Conservation (phyloP, 2,888 invertebrate genomes). For the Drosophila macrospina region DNA sequence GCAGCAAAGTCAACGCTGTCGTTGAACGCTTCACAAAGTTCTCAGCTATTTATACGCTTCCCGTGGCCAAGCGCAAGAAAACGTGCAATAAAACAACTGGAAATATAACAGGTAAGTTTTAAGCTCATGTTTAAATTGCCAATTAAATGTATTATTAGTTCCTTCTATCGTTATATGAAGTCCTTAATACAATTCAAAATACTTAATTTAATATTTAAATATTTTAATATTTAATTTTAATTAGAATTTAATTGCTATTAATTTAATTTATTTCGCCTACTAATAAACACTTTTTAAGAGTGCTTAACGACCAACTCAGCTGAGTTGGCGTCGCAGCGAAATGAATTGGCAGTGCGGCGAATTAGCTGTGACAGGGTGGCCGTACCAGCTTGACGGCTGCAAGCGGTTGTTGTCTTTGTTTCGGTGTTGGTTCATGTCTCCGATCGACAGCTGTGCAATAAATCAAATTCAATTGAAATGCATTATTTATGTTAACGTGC, state of each 20-base stretch:
- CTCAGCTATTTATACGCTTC: slow-evolving; percentile 84
- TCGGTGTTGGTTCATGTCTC: slow-evolving; percentile 25
- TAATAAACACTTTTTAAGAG: neutral
- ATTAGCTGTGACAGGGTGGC: slow-evolving; percentile 32
- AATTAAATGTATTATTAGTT: neutral
- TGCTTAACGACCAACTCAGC: neutral
- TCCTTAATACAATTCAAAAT: too few species aligned
- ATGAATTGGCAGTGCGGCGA: slow-evolving; percentile 11
- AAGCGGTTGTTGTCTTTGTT: slow-evolving; percentile 42
- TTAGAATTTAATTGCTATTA: too few species aligned
- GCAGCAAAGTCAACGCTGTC: slow-evolving; percentile 45
- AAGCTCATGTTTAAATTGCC: neutral
- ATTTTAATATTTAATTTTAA: too few species aligned
- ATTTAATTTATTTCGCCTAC: too few species aligned
- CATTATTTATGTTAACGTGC: neutral
- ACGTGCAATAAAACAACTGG: slow-evolving; percentile 70
- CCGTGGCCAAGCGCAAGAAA: slow-evolving; percentile 74
- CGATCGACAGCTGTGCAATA: slow-evolving; percentile 5
- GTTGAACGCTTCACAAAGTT: slow-evolving; percentile 81
- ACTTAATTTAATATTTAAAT: too few species aligned
- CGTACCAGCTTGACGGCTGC: neutral
- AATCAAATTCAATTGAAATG: slow-evolving; percentile 11
- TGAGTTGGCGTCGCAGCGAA: slow-evolving; percentile 39
- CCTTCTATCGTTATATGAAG: too few species aligned
- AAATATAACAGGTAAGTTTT: slow-evolving; percentile 67